Evolutionary conservation across 2,113 vertebrate species (phyloP).

Genomic region (Cariama cristata): DNA sequence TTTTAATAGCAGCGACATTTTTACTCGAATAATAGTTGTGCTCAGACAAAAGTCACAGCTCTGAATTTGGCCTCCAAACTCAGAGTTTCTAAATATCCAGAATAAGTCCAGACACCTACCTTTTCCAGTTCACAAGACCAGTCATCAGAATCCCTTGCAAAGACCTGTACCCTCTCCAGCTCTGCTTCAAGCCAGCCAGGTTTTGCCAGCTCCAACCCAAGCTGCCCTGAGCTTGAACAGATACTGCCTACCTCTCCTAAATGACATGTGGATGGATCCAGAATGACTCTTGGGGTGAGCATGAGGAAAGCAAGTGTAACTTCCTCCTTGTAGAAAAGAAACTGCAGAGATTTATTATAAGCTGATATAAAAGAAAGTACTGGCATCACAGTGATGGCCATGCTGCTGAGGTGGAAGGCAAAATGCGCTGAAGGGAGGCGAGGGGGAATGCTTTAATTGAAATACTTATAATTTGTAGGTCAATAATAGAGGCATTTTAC

Average conservation of each 20-base stretch:
- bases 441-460: not conserved
- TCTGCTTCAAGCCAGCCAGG: not conserved
- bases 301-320: not conserved
- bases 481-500: not conserved
- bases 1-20: not conserved
- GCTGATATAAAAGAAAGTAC: not conserved
- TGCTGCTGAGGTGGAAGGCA: not conserved
- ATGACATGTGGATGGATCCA: rapidly evolving
- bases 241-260: not conserved
- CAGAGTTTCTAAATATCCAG: not conserved
- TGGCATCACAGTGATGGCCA: not conserved
- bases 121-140: not conserved
- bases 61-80: not conserved
- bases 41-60: not conserved
- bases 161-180: not conserved
- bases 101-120: not conserved
- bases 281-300: rapidly evolving
- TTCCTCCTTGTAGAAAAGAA: not conserved
- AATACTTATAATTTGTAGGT: not conserved
- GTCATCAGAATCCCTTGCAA: not conserved
- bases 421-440: not conserved
- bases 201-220: not conserved
- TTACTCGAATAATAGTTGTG: not conserved
- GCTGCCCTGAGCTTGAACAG: not conserved
- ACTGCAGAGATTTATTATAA: not conserved